These are phyloP conservation scores for Cryptus viduatorius DNA, from an alignment of 2,888 invertebrate species.

Conservation along the genomic window DNA sequence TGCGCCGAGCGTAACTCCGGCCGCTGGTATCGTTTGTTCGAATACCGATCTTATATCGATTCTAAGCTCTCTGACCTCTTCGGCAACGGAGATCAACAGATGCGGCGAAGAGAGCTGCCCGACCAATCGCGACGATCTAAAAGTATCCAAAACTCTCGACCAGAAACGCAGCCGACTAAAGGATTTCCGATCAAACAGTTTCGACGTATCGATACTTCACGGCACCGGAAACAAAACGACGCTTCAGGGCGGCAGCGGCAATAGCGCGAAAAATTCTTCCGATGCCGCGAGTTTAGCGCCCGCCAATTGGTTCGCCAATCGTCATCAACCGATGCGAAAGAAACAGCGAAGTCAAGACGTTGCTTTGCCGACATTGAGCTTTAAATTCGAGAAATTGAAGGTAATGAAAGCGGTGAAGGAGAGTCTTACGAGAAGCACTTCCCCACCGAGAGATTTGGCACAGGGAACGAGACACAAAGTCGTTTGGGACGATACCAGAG, in stretches of 20 bases:
- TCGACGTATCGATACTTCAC: slow-evolving; percentile 91
- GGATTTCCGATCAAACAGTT: slow-evolving; percentile 93
- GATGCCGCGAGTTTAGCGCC: slow-evolving; percentile 82
- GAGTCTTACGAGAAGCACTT: slow-evolving; percentile 77
- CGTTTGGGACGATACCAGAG: slow-evolving; percentile 91
- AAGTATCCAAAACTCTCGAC: slow-evolving; percentile 79
- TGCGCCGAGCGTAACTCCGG: slow-evolving; percentile 80
- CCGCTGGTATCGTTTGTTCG: slow-evolving; percentile 91
- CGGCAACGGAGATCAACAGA: slow-evolving; percentile 92
- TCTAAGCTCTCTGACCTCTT: slow-evolving; percentile 92
- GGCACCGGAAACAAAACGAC: slow-evolving; percentile 81
- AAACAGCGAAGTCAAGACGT: slow-evolving; percentile 84
- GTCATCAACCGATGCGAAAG: slow-evolving; percentile 91
- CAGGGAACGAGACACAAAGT: slow-evolving; percentile 86
- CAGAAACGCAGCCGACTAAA: slow-evolving; percentile 88
- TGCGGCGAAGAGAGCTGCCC: slow-evolving; percentile 84
- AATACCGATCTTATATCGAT: slow-evolving; percentile 93
- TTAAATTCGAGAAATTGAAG: slow-evolving; percentile 87
- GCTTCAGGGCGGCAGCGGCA: slow-evolving; percentile 16
- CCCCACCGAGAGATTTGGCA: slow-evolving; percentile 72
- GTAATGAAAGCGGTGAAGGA: slow-evolving; percentile 86
- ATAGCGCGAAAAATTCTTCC: background rate
- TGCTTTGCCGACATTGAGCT: slow-evolving; percentile 86
- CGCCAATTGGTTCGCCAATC: slow-evolving; percentile 91
- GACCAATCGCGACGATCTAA: slow-evolving; percentile 67